Evolutionary conservation across 1,140 invertebrate genomes (phyloP), one percentile per base, ranked within the genome.

Genomic region (Anthonomus grandis): DNA sequence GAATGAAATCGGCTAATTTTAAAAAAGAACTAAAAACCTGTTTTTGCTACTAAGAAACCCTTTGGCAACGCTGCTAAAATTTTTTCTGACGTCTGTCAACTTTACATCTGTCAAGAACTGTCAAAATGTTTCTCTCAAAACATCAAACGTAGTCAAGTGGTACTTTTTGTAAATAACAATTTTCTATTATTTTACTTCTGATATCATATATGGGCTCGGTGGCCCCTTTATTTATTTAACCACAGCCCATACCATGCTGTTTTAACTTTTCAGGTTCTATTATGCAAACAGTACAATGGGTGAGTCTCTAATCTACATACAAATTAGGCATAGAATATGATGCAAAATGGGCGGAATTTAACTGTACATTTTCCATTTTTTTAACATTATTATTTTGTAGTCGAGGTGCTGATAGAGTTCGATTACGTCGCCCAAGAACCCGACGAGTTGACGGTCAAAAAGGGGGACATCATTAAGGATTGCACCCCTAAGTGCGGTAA

Each of bases 401-500:
- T 87, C 72, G 85, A 89, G 67, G 89, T 87, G 67, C 75, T 89
- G 65, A 90, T 89, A 23, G 88, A 91, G 71, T 89, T 85, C 73
- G 84, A 89, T 66, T 93, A 93, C 69, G 80, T 79, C 60, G 88
- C 89, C 38, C 83, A 89, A 66, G 86, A 91, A 72, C 74, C 82
- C 2, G 89, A 92, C 71, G 89, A 97, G 79, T 75, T 97, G 62
- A 88, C 87, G 34, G 82, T 97, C 48, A 79, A 80, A 54, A 93
- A 92, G 71, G 93, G 94, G 53, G 94, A 96, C 73, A 81, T 95
- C 23, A 89, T 98, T 58, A 88, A 85, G 57, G 83, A 86, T 60
- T 88, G 93, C 38, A 84, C 89, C 60, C 83, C 86, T 46, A 86
- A 93, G 68, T 82, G 88, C 41, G 55, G 55, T 57, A 41, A 50